A percentile compares a stretch with the other conserved stretches of the same genome.
These are phyloP conservation scores for Vulpes ferrilata DNA, from an alignment of 2,113 vertebrate species.

Conservation along the genomic window DNA sequence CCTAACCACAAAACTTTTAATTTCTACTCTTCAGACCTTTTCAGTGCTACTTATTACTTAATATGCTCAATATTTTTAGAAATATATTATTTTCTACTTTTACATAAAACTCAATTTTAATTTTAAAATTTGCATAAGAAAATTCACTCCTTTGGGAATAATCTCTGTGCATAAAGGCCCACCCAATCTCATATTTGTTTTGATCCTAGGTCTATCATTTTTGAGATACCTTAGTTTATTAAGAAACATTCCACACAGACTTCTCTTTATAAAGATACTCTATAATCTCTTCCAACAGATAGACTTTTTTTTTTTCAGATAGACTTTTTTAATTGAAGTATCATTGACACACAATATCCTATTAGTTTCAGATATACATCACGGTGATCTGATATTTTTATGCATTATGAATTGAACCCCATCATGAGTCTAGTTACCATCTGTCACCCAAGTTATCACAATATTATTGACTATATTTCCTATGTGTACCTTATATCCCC, in stretches of 20 bases:
- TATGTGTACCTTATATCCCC: not conserved
- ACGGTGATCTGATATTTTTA: not conserved
- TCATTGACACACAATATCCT: not conserved
- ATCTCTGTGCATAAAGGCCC: not conserved
- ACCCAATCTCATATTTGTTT: not conserved
- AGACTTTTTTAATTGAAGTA: not conserved
- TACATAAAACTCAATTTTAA: slow-evolving; percentile 34
- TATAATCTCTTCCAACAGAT: not conserved
- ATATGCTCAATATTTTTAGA: not conserved
- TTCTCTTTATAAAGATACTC: not conserved
- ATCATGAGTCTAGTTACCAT: not conserved
- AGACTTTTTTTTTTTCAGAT: not conserved
- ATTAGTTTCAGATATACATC: not conserved
- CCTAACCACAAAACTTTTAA: not conserved
- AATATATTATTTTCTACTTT: slow-evolving; percentile 21
- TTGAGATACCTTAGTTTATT: not conserved
- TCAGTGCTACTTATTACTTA: not conserved
- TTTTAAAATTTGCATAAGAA: slow-evolving; percentile 15
- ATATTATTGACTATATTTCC: not conserved
- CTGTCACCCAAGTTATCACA: not conserved
- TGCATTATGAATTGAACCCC: not conserved
- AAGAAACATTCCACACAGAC: not conserved
- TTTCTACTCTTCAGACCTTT: not conserved
- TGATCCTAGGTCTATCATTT: not conserved
- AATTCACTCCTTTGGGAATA: not conserved